phyloP scores from a whole-genome alignment of 2,888 invertebrate species.

The Gibbula magus region DNA sequence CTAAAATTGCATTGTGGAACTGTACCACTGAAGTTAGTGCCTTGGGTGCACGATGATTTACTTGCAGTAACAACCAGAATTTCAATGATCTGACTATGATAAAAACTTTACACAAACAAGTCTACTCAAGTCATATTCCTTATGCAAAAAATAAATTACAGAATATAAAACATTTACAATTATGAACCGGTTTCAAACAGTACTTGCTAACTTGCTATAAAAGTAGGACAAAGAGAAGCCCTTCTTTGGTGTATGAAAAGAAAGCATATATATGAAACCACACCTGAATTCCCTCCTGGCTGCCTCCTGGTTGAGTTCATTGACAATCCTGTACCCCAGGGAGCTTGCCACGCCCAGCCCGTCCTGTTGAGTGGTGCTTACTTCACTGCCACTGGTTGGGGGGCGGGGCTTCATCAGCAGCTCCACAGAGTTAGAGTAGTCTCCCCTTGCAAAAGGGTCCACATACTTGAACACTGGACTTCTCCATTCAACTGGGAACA shows the following conservation, averaged over 20 bases:
- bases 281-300: slow-evolving; percentile 60
- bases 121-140: too few relatives aligned
- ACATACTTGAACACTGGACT: slow-evolving; percentile 65
- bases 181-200: too few relatives aligned
- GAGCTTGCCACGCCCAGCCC: slow-evolving; percentile 32
- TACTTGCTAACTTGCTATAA: too few relatives aligned
- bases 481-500: slow-evolving; percentile 61
- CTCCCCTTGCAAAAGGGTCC: slow-evolving; percentile 61
- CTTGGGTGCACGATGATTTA: too few relatives aligned
- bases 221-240: too few relatives aligned
- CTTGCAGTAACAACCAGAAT: too few relatives aligned
- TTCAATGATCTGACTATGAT: too few relatives aligned
- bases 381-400: slow-evolving; percentile 37
- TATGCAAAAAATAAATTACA: too few relatives aligned
- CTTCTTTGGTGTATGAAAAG: background rate
- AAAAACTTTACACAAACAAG: too few relatives aligned
- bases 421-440: slow-evolving; percentile 58
- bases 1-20: too few relatives aligned
- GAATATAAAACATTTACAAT: too few relatives aligned
- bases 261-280: background rate
- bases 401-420: slow-evolving; percentile 51
- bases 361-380: slow-evolving; percentile 2
- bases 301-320: slow-evolving; percentile 57
- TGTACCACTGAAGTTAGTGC: too few relatives aligned
- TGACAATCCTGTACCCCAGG: slow-evolving; percentile 42